Base-by-base conservation (phyloP, 2,113 vertebrate species). In the Narcine bancroftii region DNA sequence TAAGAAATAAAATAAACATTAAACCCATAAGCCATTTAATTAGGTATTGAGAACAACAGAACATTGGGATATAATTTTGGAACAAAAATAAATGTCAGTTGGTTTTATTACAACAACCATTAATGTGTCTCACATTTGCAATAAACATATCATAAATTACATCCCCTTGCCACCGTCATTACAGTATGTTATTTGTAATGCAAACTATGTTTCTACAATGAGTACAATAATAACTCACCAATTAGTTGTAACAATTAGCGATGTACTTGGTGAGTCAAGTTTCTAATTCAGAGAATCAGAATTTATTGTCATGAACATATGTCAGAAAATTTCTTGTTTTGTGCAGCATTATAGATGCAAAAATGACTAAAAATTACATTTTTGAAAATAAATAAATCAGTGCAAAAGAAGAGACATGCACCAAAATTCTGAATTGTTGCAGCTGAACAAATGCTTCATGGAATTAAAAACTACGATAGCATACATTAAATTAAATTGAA, bases 71-170 rank as follows among this genome's bases (percentile, higher is more conserved):
- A 87, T 87, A 87, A 87, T 60, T 87, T 60, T 87, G 81, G n/a
- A 87, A 87, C 81, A 21, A 60, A 87, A 87, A 56, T 87, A 87
- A 87, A 87, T 87, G 53, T 63, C 81, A 85, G 26, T 33, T 60
- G 81, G 17, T 87, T 75, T 87, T 87, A 87, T 87, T 53, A 87
- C 81, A 87, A 87, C 81, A 85, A 53, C 81, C 33, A 85, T 85
- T 87, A 87, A 87, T 85, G 56, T 60, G 33, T 56, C 81, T 60
- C 53, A 85, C 81, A 87, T 60, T 60, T 87, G 81, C 53, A 87
- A 63, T 87, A 87, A 87, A 63, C 81, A 60, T 53, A 39, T 33
- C 53, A 87, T 60, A 87, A 33, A n/a, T 87, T 85, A 60, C 81
- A 85, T 36, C 5, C 81, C n/a, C 13, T 53, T 87, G 50, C 53